Conservation (phyloP, 1,140 invertebrate genomes). For the Conopomorpha cramerella region DNA sequence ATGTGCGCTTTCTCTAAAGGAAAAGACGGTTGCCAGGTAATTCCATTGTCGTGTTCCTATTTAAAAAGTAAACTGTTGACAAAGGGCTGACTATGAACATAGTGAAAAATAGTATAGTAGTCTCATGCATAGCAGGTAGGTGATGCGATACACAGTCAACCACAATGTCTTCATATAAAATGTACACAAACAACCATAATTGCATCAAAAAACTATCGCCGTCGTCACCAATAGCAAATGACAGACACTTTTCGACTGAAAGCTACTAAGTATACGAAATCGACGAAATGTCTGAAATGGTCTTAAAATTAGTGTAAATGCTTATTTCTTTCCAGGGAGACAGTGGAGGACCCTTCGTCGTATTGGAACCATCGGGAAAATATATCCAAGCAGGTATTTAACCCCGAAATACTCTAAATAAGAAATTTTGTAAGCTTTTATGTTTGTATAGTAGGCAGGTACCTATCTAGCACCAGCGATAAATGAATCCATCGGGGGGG, state of each 20-base stretch:
- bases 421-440: background rate
- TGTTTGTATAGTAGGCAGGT: background rate
- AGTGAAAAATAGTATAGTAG: no score
- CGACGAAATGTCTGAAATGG: background rate
- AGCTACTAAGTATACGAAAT: background rate
- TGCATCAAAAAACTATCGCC: background rate
- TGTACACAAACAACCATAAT: no score
- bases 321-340: slow-evolving; percentile 63
- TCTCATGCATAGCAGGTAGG: no score
- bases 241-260: background rate
- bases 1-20: slow-evolving; percentile 56
- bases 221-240: slow-evolving; percentile 1
- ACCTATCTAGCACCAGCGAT: no score
- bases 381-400: slow-evolving; percentile 49
- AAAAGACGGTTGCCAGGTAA: slow-evolving; percentile 62
- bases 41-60: no score
- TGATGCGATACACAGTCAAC: no score
- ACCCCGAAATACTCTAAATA: no score
- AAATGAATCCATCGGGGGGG: no score
- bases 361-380: slow-evolving; percentile 31
- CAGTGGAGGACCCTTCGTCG: slow-evolving; percentile 60
- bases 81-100: no score
- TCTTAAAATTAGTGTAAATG: background rate
- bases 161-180: no score
- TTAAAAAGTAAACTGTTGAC: no score